Evolutionary conservation across 2,888 invertebrate species (phyloP).

Genomic region (Eupeodes luniger): DNA sequence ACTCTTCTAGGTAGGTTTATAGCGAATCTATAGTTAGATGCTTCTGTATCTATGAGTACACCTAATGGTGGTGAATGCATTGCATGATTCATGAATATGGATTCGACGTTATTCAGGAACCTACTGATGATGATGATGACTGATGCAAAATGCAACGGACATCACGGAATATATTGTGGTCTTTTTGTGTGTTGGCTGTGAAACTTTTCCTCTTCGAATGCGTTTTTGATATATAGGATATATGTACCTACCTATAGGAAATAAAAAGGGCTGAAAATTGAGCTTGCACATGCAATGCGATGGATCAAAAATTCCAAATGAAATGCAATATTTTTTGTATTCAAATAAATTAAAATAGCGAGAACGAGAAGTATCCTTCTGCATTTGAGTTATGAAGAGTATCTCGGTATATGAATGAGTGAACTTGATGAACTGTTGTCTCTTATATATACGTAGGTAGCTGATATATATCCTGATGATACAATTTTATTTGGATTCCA

Average conservation of each 20-base stretch:
- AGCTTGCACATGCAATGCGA: slow-evolving; percentile 44
- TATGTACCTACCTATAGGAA: not conserved
- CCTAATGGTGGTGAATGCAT: slow-evolving; percentile 13
- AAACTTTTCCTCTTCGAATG: slow-evolving; percentile 32
- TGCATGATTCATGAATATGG: slow-evolving; percentile 33
- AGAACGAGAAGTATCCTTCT: slow-evolving; percentile 36
- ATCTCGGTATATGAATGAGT: not conserved
- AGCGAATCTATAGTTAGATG: not conserved
- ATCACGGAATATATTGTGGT: not conserved
- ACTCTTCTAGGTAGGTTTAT: not conserved
- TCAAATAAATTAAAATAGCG: slow-evolving; percentile 18
- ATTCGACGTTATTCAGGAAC: not conserved
- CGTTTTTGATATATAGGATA: not conserved
- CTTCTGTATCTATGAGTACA: not conserved
- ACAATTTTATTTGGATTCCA: not conserved
- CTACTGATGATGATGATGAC: too few species aligned
- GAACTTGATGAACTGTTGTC: slow-evolving; percentile 5
- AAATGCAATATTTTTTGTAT: slow-evolving; percentile 30
- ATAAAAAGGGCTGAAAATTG: slow-evolving; percentile 46
- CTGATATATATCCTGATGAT: not conserved
- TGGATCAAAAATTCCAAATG: slow-evolving; percentile 4
- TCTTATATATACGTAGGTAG: not conserved
- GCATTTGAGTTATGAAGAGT: slow-evolving; percentile 27
- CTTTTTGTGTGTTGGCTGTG: not conserved
- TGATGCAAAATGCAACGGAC: slow-evolving; percentile 42